phyloP scores from a whole-genome alignment of 1,140 invertebrate species.

The Heliconius hewitsoni region DNA sequence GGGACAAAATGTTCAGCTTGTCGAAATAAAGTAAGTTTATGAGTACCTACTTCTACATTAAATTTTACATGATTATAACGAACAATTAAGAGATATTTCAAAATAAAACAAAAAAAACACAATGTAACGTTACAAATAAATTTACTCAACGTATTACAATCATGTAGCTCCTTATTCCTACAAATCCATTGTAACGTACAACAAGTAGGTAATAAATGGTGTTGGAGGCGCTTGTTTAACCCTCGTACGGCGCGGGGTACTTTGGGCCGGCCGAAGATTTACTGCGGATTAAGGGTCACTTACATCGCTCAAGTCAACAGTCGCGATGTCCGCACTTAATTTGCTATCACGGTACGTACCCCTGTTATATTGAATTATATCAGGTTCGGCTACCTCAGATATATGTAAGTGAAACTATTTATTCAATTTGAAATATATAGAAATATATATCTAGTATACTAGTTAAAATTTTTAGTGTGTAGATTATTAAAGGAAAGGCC shows the following conservation, averaged over 20 bases:
- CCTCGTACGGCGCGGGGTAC: conserved; percentile 54
- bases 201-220: conserved; percentile 75
- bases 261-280: conserved; percentile 68
- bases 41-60: too few relatives aligned
- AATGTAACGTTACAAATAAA: background rate
- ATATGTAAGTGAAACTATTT: background rate
- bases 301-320: conserved; percentile 75
- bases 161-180: conserved; percentile 44
- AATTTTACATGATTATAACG: too few relatives aligned
- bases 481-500: too few relatives aligned
- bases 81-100: background rate
- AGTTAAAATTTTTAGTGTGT: too few relatives aligned
- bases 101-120: background rate
- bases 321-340: conserved; percentile 71
- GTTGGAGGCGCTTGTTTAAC: conserved; percentile 70
- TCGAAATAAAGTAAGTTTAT: too few relatives aligned
- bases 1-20: too few relatives aligned
- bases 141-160: conserved; percentile 36
- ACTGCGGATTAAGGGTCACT: conserved; percentile 79
- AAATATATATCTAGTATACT: background rate
- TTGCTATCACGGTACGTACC: conserved; percentile 58
- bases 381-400: conserved; percentile 34
- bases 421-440: background rate
- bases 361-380: conserved; percentile 61
- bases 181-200: conserved; percentile 65